Evolutionary conservation across 23 tunicate species (phyloP).

Genomic region (Halocynthia roretzi): DNA sequence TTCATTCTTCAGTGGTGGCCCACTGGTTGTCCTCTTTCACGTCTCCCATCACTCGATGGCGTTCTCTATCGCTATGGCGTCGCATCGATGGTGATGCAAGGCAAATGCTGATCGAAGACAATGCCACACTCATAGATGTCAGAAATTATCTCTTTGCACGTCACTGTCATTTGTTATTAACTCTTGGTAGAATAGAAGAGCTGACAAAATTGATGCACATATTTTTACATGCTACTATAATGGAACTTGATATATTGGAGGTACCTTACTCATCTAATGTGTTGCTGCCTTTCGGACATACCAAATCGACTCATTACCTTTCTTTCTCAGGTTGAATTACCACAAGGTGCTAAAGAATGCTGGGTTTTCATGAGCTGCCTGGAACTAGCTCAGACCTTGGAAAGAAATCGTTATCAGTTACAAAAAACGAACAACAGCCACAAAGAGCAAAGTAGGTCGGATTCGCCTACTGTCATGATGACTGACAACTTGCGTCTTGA

Average conservation of each 20-base stretch:
- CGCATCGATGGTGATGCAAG: slow-evolving; percentile 65
- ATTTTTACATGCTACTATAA: slow-evolving; percentile 67
- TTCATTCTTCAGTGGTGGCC: slow-evolving; percentile 46
- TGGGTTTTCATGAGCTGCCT: slow-evolving; percentile 87
- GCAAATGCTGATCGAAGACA: slow-evolving; percentile 33
- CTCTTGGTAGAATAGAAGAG: slow-evolving; percentile 37
- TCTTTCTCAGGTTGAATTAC: slow-evolving; percentile 34
- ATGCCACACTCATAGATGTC: slow-evolving; percentile 75
- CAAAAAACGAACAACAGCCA: background rate
- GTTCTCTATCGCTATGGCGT: slow-evolving; percentile 81
- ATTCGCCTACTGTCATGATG: slow-evolving; percentile 20
- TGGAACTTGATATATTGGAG: slow-evolving; percentile 76
- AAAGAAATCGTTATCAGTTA: slow-evolving; percentile 6
- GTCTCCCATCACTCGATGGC: slow-evolving; percentile 67
- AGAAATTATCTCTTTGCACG: slow-evolving; percentile 93
- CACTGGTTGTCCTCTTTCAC: slow-evolving; percentile 86
- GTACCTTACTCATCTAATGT: slow-evolving; percentile 3
- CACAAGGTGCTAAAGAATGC: slow-evolving; percentile 68
- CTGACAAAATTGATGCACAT: slow-evolving; percentile 55
- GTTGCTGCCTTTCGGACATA: too few relatives aligned
- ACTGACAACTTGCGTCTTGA: slow-evolving; percentile 45
- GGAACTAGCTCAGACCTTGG: slow-evolving; percentile 59
- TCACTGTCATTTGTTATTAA: slow-evolving; percentile 63
- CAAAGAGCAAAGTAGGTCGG: background rate
- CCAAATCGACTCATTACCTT: background rate